A percentile compares a stretch with the other conserved stretches of the same genome.
These are phyloP conservation scores for Sebastes matsubarae DNA, from an alignment of 2,797 vertebrate species.

Conservation along the genomic window DNA sequence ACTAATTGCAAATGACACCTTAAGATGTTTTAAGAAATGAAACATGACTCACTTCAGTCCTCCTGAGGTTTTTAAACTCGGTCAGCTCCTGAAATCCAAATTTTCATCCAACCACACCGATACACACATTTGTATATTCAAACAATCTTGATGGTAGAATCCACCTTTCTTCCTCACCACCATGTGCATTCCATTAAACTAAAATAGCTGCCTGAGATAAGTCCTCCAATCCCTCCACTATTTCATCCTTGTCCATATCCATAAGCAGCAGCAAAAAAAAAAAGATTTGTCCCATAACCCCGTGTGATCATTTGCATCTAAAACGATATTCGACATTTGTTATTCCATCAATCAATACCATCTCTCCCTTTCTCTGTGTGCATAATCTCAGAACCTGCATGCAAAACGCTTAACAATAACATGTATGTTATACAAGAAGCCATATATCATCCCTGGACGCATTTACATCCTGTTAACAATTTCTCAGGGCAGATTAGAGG, in stretches of 20 bases:
- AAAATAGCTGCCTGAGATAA: conserved; percentile 72
- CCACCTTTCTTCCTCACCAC: conserved; percentile 19
- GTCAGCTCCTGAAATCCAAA: conserved; percentile 37
- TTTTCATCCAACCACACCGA: conserved; percentile 14
- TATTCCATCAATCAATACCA: conserved; percentile 86
- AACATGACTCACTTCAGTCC: conserved; percentile 26
- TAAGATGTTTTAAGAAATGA: conserved; percentile 41
- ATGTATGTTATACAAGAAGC: conserved; percentile 84
- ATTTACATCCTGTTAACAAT: conserved; percentile 90
- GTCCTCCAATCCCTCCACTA: conserved; percentile 64
- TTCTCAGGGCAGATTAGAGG: conserved; percentile 86
- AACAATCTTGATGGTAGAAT: conserved; percentile 30
- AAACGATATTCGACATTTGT: conserved; percentile 85
- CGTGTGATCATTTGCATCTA: conserved; percentile 85
- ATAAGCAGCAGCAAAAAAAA: conserved; percentile 49
- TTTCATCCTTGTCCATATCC: conserved; percentile 67
- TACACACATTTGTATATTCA: conserved; percentile 10
- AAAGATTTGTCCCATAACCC: conserved; percentile 63
- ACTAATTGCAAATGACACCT: conserved; percentile 58
- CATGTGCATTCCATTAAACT: conserved; percentile 66
- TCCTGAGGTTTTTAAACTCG: conserved; percentile 31
- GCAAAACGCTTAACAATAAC: conserved; percentile 85
- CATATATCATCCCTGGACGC: conserved; percentile 84
- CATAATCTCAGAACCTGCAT: conserved; percentile 81
- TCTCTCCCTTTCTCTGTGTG: conserved; percentile 73